Base-by-base conservation (phyloP, 2,888 invertebrate genomes). In the Vannuccia rotundouncinata region DNA sequence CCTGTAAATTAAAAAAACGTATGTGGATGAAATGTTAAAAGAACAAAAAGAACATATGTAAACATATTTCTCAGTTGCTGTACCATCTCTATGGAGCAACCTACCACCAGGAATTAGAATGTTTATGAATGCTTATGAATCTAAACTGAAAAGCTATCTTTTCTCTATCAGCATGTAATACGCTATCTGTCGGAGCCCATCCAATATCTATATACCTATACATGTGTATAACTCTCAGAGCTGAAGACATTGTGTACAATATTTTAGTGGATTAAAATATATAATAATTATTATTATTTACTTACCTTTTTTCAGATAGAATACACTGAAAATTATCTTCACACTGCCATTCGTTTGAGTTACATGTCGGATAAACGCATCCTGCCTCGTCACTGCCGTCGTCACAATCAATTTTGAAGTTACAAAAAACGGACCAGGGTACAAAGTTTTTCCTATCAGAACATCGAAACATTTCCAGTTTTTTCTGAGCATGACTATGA, bases 311-410 rank as follows among this genome's bases (percentile, higher is more conserved):
- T 5, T 5, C 2, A 10, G 5, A 13, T n/a, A n/a, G 29, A 73
- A 73, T 73, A 27, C 73, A 73, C n/a, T 73, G 73, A 5, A 5
- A 5, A 73, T 73, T 73, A 73, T 73, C n/a, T n/a, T n/a, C n/a
- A n/a, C 73, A 73, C n/a, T n/a, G 10, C 73, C 73, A 73, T 27
- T 73, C 27, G 5, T 27, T 27, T n/a, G 2, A 5, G 2, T 73
- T n/a, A 73, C 73, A 73, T 73, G 10, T 2, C n/a, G 73, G 73
- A 73, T 10, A 27, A 5, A 27, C 27, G 73, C 73, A 73, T 45
- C 17, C 45, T 10, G 17, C 5, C 17, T 45, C 45, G 17, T 45
- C 45, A n/a, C 27, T 73, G 2, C 2, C 2, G 22, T 27, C 73
- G 22, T 2, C 2, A 27, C 73, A 22, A 22, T 73, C 73, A 10